These are phyloP conservation scores for Thalassarche chlororhynchos DNA, from an alignment of 2,113 vertebrate genomes.

Conservation along the genomic window DNA sequence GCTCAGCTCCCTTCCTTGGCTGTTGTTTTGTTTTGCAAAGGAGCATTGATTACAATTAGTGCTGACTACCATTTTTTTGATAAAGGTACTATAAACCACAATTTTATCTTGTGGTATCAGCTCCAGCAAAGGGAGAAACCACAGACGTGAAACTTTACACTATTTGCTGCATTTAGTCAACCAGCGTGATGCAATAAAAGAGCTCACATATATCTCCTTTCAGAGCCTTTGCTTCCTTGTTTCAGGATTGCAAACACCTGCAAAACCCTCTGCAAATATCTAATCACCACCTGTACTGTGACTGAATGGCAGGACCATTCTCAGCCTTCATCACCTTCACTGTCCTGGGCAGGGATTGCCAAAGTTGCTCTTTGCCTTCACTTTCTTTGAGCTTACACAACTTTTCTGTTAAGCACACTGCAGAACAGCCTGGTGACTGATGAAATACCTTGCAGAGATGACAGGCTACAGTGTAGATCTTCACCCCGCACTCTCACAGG, in stretches of 20 bases:
- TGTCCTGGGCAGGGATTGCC: constrained; percentile 29
- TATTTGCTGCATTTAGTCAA: neutral
- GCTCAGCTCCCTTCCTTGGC: neutral
- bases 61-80: neutral
- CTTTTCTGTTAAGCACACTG: constrained; percentile 9
- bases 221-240: neutral
- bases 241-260: constrained; percentile 10
- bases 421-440: constrained; percentile 52
- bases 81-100: neutral
- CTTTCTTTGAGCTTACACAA: constrained; percentile 66
- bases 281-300: neutral
- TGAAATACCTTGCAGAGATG: constrained; percentile 51
- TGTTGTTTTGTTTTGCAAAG: neutral
- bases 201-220: neutral
- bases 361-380: constrained; percentile 67
- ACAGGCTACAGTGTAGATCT: neutral
- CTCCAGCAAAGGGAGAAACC: neutral
- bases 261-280: constrained; percentile 17
- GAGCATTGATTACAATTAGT: neutral
- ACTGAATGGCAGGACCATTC: neutral
- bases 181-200: neutral
- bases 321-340: neutral
- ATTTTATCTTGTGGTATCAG: neutral
- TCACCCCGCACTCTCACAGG: neutral
- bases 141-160: neutral